Evolutionary conservation across 2,888 invertebrate genomes (phyloP).

Genomic region (Atherix ibis): DNA sequence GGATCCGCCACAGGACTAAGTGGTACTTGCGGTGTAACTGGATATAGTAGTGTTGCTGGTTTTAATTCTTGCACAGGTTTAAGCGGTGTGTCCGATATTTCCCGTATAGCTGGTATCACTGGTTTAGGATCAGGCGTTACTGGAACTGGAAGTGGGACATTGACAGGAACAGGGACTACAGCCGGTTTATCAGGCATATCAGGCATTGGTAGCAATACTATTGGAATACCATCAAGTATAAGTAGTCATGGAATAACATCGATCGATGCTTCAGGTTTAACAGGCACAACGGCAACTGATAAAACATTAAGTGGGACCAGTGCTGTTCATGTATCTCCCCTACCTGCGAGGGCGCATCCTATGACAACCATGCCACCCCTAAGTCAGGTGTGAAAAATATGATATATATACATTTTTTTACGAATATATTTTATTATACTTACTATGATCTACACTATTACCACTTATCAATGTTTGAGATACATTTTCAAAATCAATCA

Average conservation of each 20-base stretch:
- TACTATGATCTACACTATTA: slow-evolving; percentile 9
- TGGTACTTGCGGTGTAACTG: slow-evolving; percentile 2
- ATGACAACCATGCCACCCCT: slow-evolving; percentile 34
- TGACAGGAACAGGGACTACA: background rate
- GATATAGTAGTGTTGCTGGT: slow-evolving; percentile 4
- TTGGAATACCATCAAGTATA: slow-evolving; percentile 45
- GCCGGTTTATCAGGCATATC: slow-evolving; percentile 10
- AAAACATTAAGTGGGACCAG: slow-evolving; percentile 35
- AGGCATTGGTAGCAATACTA: slow-evolving; percentile 19
- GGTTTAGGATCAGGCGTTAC: slow-evolving; percentile 6
- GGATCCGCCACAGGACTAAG: slow-evolving; percentile 6
- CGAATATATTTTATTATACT: slow-evolving; percentile 7
- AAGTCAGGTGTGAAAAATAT: slow-evolving; percentile 27
- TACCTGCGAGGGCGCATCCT: slow-evolving; percentile 31
- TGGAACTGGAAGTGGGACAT: slow-evolving; percentile 4
- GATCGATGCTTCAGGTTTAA: slow-evolving; percentile 34
- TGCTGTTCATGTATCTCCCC: slow-evolving; percentile 30
- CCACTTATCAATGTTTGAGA: too few species aligned
- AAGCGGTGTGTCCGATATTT: slow-evolving; percentile 6
- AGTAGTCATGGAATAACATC: slow-evolving; percentile 47
- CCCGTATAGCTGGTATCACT: slow-evolving; percentile 6
- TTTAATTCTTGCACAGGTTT: slow-evolving; percentile 6
- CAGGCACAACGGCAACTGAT: slow-evolving; percentile 31
- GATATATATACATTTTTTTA: slow-evolving; percentile 11
- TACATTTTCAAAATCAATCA: too few species aligned